Percentiles rank a stretch among this genome's conserved stretches.
Evolutionary conservation across 2,113 vertebrate species (phyloP).

Genomic region (Fregata magnificens): DNA sequence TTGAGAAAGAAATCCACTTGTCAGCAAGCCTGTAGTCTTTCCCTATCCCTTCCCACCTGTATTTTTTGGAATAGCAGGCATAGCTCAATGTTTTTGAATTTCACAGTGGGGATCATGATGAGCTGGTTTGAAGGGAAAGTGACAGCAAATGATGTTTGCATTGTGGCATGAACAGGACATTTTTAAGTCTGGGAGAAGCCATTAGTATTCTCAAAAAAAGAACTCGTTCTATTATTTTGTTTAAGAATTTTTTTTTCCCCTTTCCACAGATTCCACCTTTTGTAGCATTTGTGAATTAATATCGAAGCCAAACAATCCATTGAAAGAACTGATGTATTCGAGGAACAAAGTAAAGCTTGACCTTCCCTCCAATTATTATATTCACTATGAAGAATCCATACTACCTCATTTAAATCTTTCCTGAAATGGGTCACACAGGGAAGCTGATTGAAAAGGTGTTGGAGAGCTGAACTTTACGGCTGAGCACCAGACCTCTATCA

Average conservation of each 20-base stretch:
- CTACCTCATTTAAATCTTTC: conserved; percentile 25
- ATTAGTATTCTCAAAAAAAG: not conserved
- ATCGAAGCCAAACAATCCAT: not conserved
- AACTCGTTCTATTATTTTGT: not conserved
- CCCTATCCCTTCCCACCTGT: not conserved
- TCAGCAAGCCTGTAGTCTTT: not conserved
- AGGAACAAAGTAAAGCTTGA: not conserved
- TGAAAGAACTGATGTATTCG: not conserved
- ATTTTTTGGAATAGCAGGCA: not conserved
- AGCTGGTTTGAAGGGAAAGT: not conserved
- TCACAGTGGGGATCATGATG: not conserved
- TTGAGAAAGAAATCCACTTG: not conserved
- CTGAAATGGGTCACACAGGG: not conserved
- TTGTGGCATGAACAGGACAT: not conserved
- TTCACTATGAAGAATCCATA: not conserved
- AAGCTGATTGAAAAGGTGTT: conserved; percentile 42
- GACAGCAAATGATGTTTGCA: not conserved
- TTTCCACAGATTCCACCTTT: not conserved
- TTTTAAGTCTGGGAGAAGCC: not conserved
- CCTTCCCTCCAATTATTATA: not conserved
- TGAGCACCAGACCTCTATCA: conserved; percentile 45
- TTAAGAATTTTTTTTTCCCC: not conserved
- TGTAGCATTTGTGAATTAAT: not conserved
- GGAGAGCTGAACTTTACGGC: not conserved
- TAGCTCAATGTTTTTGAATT: not conserved